Evolutionary conservation across 92 coral and sea anemone genomes (phyloP).

Genomic region (Palythoa heliodiscus): DNA sequence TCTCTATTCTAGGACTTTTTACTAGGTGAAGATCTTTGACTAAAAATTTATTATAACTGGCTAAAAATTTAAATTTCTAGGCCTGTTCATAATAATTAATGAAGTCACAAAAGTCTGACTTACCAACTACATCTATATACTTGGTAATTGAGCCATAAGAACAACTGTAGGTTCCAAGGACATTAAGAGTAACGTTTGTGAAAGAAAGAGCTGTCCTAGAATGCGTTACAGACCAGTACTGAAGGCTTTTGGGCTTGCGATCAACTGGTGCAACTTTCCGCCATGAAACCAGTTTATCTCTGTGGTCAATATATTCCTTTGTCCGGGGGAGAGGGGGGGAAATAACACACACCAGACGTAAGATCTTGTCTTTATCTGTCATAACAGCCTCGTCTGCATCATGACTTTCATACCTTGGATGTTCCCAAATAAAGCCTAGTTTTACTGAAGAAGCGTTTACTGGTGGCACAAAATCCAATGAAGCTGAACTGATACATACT

Average conservation of each 20-base stretch:
- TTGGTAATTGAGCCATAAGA: slow-evolving; percentile 71
- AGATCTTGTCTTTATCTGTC: slow-evolving; percentile 44
- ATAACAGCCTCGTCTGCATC: slow-evolving; percentile 63
- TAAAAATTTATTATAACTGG: too few relatives aligned
- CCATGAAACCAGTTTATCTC: slow-evolving; percentile 74
- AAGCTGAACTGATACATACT: neutral
- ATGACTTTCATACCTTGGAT: slow-evolving; percentile 67
- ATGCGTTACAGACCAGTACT: slow-evolving; percentile 76
- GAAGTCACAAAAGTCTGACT: slow-evolving; percentile 10
- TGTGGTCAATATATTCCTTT: slow-evolving; percentile 55
- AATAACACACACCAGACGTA: slow-evolving; percentile 75
- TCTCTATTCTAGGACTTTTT: too few relatives aligned
- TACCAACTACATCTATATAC: slow-evolving; percentile 79
- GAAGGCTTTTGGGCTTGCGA: slow-evolving; percentile 48
- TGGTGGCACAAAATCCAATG: slow-evolving; percentile 10
- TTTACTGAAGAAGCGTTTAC: slow-evolving; percentile 74
- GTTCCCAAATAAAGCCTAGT: slow-evolving; percentile 76
- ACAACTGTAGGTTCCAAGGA: slow-evolving; percentile 79
- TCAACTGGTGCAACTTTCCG: slow-evolving; percentile 61
- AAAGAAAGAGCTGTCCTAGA: slow-evolving; percentile 75
- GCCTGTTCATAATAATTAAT: too few relatives aligned
- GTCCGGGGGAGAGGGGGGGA: slow-evolving; percentile 80
- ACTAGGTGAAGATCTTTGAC: too few relatives aligned
- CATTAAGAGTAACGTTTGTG: slow-evolving; percentile 60
- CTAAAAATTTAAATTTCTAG: too few relatives aligned